phyloP scores from a whole-genome alignment of 2,888 invertebrate species.

The Sepiola atlantica region DNA sequence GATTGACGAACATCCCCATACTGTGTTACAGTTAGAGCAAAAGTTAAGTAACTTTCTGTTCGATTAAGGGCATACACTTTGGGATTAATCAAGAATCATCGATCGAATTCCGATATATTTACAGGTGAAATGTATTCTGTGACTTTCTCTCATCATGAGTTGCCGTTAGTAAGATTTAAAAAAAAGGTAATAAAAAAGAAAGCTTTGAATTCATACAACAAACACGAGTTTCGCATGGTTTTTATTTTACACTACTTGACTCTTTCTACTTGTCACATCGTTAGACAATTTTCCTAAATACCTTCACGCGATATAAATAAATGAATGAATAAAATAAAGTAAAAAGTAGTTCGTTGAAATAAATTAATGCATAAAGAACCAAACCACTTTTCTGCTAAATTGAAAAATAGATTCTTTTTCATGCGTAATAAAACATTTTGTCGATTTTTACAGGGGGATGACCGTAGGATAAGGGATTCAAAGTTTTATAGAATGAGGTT shows the following conservation, averaged over 20 bases:
- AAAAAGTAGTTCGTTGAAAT: background rate
- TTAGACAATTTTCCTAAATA: background rate
- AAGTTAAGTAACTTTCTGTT: too few relatives aligned
- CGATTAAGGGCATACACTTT: background rate
- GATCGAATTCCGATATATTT: background rate
- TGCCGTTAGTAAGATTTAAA: background rate
- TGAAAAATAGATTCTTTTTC: too few relatives aligned
- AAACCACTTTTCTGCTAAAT: background rate
- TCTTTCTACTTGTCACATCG: background rate
- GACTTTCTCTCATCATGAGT: background rate
- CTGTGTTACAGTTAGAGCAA: too few relatives aligned
- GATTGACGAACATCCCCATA: too few relatives aligned
- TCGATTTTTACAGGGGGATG: background rate
- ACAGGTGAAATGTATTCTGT: background rate
- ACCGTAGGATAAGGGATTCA: background rate
- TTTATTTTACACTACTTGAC: background rate
- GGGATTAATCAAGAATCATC: background rate
- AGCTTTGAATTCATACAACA: background rate
- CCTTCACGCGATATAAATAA: background rate
- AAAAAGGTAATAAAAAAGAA: background rate
- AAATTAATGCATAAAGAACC: background rate
- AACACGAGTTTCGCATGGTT: background rate
- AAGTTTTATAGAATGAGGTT: background rate
- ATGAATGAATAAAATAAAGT: background rate
- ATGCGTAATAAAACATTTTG: too few relatives aligned